Evolutionary conservation across 2,888 invertebrate genomes (phyloP), one percentile per base, ranked within the genome.

Genomic region (Apamea monoglypha): DNA sequence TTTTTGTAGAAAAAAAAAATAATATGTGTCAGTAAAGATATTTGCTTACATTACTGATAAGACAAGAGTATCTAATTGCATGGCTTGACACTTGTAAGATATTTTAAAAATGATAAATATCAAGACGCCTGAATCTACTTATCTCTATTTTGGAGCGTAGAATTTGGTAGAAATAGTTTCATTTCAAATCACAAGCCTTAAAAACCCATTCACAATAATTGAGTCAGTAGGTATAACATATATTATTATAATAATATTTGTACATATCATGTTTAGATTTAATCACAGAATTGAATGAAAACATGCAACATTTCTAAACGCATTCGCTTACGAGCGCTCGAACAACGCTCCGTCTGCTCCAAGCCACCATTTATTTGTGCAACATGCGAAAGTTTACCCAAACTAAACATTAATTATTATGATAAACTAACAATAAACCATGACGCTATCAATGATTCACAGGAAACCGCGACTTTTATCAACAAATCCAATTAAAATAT

Each of bases 401-500:
- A 84, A 85, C 56, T 40, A 74, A 76, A 72, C 56, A 79, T 53
- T 69, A 72, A 79, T 53, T 69, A 72, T 50, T 63, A 63, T 47
- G 70, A 63, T 36, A 12, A 77, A 61, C 76, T 66, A 82, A 87
- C 80, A 77, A 82, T 64, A 82, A 77, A 80, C 73, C 73, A 84
- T 63, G 50, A 78, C 61, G 64, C 61, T 81, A 81, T 80, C 86
- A 80, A 59, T 72, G 76, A 78, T 72, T 75, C 82, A 83, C 84
- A 89, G 87, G 86, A 84, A 88, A 75, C 79, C 76, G 68, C 85
- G 67, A 71, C 32, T 63, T 83, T 82, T 87, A 86, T 83, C 80
- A 82, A 79, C 81, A 80, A 85, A 84, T 81, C 84, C 78, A 84
- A 84, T 86, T 87, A 87, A 80, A 86, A 81, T 83, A 81, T 81